These are phyloP conservation scores for Chondrosia reniformis DNA, from an alignment of 37 sponge, comb jelly and placozoan genomes.

Conservation along the genomic window DNA sequence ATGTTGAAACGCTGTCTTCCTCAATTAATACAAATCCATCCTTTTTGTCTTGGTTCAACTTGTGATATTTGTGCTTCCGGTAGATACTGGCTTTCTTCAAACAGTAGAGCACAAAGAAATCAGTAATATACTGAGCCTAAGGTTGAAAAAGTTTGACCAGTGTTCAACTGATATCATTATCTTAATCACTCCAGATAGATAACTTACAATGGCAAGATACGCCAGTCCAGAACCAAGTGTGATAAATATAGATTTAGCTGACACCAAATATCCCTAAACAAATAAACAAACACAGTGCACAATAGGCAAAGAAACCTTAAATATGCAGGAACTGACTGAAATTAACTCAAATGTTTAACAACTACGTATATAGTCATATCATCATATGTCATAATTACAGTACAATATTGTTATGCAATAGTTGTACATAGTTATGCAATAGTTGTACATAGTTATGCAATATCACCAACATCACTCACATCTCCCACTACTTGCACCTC, in stretches of 20 bases:
- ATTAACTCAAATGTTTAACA: no score
- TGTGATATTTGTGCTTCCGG: constrained; percentile 45
- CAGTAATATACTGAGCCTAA: constrained; percentile 49
- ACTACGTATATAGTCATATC: no score
- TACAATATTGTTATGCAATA: no score
- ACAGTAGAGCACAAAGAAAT: constrained; percentile 46
- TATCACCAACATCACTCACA: constrained; percentile 12
- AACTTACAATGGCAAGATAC: constrained; percentile 1
- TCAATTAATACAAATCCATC: background rate
- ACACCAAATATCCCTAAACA: background rate
- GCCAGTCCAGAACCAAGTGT: constrained; percentile 15
- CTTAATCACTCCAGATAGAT: background rate
- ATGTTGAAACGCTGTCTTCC: no score
- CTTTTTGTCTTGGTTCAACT: constrained; percentile 28
- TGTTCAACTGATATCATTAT: background rate
- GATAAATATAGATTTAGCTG: constrained; percentile 2
- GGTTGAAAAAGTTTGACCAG: background rate
- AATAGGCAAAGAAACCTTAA: background rate
- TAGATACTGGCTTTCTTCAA: constrained; percentile 36
- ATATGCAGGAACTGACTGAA: background rate
- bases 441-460: no score
- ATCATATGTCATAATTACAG: no score
- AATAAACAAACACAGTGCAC: background rate
- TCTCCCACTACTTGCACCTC: constrained; percentile 36
- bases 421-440: no score